phyloP scores from a whole-genome alignment of 2,113 vertebrate genomes.

The Oreochromis spilurus region DNA sequence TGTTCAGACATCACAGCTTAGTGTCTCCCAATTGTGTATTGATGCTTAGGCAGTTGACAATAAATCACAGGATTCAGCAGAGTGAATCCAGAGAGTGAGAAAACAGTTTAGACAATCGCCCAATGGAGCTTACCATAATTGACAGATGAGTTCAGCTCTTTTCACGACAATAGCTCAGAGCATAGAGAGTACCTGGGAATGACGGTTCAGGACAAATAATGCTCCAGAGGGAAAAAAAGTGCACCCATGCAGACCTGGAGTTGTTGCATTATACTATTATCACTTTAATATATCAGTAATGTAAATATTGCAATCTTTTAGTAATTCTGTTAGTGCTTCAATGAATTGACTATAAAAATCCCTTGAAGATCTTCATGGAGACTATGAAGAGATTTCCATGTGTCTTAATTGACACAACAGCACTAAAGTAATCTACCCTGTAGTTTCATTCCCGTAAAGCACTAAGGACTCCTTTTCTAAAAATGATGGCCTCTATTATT shows the following conservation, averaged over 20 bases:
- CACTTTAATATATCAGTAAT: not conserved
- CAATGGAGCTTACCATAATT: conserved; percentile 73
- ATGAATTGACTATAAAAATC: not conserved
- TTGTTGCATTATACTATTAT: not conserved
- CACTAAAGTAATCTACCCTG: not conserved
- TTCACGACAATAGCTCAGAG: conserved; percentile 62
- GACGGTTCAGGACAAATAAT: not conserved
- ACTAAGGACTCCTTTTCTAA: not conserved
- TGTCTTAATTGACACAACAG: not conserved
- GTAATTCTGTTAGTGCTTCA: not conserved
- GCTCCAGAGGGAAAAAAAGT: not conserved
- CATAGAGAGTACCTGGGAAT: conserved; percentile 54
- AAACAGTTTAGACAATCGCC: conserved; percentile 74
- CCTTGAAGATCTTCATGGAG: not conserved
- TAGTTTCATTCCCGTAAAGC: too few species aligned
- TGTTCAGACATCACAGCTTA: conserved; percentile 70
- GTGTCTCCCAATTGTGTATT: conserved; percentile 69
- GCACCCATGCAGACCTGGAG: not conserved
- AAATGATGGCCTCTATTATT: not conserved
- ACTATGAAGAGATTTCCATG: not conserved
- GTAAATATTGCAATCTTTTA: not conserved
- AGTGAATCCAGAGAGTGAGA: conserved; percentile 53
- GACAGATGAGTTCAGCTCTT: conserved; percentile 72
- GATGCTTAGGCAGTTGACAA: conserved; percentile 63
- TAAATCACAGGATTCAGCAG: conserved; percentile 71